phyloP scores from a whole-genome alignment of 2,888 invertebrate genomes.

The Andrena dorsata region DNA sequence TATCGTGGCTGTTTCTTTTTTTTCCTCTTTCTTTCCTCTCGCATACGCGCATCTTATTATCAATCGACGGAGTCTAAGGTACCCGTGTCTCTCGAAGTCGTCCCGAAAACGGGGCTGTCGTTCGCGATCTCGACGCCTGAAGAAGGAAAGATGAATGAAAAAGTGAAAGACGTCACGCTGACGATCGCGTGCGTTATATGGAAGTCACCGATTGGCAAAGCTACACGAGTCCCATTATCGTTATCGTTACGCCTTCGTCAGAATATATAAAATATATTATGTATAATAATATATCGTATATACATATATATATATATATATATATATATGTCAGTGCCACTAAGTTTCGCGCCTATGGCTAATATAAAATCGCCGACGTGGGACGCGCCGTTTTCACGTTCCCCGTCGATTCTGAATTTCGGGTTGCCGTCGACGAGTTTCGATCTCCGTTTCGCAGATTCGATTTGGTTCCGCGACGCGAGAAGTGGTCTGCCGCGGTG shows the following conservation, averaged over 20 bases:
- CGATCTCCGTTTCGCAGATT: constrained; percentile 1
- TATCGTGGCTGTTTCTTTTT: constrained; percentile 39
- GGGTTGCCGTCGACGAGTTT: constrained; percentile 20
- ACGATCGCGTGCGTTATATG: constrained; percentile 10
- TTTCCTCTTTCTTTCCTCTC: not conserved
- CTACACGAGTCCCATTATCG: constrained; percentile 32
- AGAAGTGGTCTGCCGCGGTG: constrained; percentile 40
- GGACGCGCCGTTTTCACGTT: constrained; percentile 21
- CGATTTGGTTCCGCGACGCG: constrained; percentile 5
- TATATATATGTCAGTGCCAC: constrained; percentile 22
- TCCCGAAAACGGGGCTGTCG: constrained; percentile 21
- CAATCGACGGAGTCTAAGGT: constrained; percentile 72
- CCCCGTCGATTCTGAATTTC: not conserved
- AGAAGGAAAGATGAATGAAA: not conserved
- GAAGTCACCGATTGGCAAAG: constrained; percentile 45
- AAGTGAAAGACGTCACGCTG: not conserved
- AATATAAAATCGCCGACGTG: constrained; percentile 22
- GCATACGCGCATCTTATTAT: constrained; percentile 74
- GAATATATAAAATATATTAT: constrained; percentile 60
- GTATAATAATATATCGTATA: constrained; percentile 54
- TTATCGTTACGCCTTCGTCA: constrained; percentile 33
- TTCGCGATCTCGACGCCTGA: constrained; percentile 7
- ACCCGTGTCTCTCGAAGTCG: constrained; percentile 49
- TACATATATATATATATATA: constrained; percentile 47
- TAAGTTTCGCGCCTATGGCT: constrained; percentile 38